Evolutionary conservation across 1,140 invertebrate species (phyloP).

Genomic region (Orius insidiosus): DNA sequence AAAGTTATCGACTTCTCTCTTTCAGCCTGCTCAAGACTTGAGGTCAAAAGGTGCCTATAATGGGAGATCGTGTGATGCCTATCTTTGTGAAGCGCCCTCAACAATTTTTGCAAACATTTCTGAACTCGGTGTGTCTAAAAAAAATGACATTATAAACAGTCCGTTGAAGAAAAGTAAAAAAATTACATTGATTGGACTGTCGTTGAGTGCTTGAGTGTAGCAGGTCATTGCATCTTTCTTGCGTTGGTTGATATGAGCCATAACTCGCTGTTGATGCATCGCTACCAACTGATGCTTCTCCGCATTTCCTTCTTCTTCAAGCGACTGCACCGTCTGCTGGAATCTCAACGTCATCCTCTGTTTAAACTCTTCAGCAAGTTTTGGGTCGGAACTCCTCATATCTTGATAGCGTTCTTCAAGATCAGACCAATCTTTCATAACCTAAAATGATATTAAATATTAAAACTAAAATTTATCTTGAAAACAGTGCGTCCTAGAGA

Average conservation of each 20-base stretch:
- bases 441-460: constrained; percentile 30
- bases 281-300: constrained; percentile 90
- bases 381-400: constrained; percentile 78
- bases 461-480: too few relatives aligned
- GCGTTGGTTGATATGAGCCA: constrained; percentile 83
- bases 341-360: constrained; percentile 90
- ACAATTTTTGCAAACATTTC: constrained; percentile 78
- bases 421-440: constrained; percentile 99
- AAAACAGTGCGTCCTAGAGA: too few relatives aligned
- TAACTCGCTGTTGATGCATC: constrained; percentile 90
- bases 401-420: constrained; percentile 92
- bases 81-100: constrained; percentile 84
- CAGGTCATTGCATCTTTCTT: constrained; percentile 91
- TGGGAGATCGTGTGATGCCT: constrained; percentile 89
- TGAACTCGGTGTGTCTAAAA: constrained; percentile 69
- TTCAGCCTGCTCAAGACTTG: constrained; percentile 66
- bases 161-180: background rate
- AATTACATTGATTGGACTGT: constrained; percentile 69
- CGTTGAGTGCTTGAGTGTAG: constrained; percentile 77
- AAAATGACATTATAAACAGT: background rate
- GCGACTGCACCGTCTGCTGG: constrained; percentile 79
- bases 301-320: constrained; percentile 88
- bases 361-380: constrained; percentile 88
- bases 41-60: constrained; percentile 73
- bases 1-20: constrained; percentile 73